Percentiles rank a stretch among this genome's conserved stretches.
These are phyloP conservation scores for Dynastes maya DNA, from an alignment of 2,888 invertebrate species.

Conservation along the genomic window DNA sequence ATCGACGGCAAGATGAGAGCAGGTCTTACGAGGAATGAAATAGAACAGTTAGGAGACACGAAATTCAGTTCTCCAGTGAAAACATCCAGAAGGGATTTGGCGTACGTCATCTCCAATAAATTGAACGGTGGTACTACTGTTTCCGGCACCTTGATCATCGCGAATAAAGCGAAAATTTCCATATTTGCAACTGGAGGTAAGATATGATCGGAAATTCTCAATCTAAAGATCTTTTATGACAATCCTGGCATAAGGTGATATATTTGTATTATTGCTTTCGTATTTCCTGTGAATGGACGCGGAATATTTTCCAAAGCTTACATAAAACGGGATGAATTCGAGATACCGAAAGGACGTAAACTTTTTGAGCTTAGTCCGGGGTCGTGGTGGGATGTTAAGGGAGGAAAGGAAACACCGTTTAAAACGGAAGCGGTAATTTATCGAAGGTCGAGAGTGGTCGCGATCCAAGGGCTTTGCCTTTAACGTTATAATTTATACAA, in stretches of 20 bases:
- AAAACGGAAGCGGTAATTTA: conserved; percentile 17
- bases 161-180: conserved; percentile 86
- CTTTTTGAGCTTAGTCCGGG: conserved; percentile 14
- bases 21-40: conserved; percentile 79
- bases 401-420: background rate
- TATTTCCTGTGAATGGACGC: no score
- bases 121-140: conserved; percentile 96
- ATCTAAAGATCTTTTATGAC: background rate
- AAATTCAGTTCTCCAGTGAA: conserved; percentile 75
- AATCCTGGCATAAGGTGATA: background rate
- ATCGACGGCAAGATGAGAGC: conserved; percentile 87
- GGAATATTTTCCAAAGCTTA: no score
- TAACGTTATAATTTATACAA: no score
- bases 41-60: conserved; percentile 77
- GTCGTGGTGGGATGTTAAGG: no score
- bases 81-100: conserved; percentile 90
- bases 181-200: conserved; percentile 95
- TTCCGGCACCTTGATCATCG: conserved; percentile 91
- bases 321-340: no score
- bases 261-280: no score
- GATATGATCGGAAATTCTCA: background rate
- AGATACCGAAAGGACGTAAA: background rate
- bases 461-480: no score
- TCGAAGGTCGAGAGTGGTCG: background rate
- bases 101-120: conserved; percentile 80